These are phyloP conservation scores for Pipa parva DNA, from an alignment of 2,113 vertebrate genomes.

Conservation along the genomic window DNA sequence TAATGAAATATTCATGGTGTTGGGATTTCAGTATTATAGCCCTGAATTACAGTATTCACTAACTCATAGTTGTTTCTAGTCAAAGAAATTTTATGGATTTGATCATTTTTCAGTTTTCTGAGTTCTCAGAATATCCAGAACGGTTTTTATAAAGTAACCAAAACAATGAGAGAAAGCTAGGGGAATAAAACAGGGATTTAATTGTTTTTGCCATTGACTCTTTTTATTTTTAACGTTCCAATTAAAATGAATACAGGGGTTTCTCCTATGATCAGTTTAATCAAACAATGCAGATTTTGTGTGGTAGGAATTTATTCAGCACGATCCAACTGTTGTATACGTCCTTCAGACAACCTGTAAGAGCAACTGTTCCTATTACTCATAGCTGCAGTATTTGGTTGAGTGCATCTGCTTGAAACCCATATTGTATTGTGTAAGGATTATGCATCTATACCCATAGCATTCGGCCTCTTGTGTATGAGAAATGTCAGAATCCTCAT, in stretches of 20 bases:
- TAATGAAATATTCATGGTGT: no score
- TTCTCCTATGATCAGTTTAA: not conserved
- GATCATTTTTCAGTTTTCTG: no score
- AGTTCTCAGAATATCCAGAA: not conserved
- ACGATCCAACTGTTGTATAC: conserved; percentile 24
- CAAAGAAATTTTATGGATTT: no score
- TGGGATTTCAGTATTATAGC: no score
- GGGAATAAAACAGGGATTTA: not conserved
- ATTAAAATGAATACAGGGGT: conserved; percentile 2
- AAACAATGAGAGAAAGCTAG: not conserved
- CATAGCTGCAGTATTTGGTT: conserved; percentile 27
- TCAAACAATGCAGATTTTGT: conserved; percentile 20
- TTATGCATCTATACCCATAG: conserved; percentile 14
- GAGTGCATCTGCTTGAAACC: conserved; percentile 31
- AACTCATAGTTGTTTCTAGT: no score
- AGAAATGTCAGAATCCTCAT: conserved; percentile 33
- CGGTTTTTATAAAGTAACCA: not conserved
- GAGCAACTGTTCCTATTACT: conserved; percentile 34
- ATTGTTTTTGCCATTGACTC: not conserved
- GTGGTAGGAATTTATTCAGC: conserved; percentile 23
- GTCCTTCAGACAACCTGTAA: conserved; percentile 38
- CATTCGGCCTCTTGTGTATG: conserved; percentile 22
- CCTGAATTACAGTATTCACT: no score
- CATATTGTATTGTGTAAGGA: conserved; percentile 31
- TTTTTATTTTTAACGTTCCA: not conserved